Evolutionary conservation across 2,888 invertebrate species (phyloP).

Genomic region (Tenthredo mesomela): DNA sequence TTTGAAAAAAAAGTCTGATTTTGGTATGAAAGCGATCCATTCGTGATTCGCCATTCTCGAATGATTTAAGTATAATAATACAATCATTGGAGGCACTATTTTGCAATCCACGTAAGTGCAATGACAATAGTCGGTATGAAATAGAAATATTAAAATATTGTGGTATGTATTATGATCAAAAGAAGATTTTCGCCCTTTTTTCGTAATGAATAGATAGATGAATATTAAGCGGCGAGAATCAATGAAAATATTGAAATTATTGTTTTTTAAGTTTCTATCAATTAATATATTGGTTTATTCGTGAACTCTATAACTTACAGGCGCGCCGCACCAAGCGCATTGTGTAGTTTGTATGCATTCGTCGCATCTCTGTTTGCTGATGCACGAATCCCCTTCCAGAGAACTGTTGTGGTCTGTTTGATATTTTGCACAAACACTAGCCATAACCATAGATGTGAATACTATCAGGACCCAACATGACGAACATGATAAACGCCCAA

Average conservation of each 20-base stretch:
- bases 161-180: too few relatives aligned
- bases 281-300: not conserved
- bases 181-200: too few relatives aligned
- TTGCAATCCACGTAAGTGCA: too few relatives aligned
- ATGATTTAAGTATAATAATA: too few relatives aligned
- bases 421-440: slow-evolving; percentile 63
- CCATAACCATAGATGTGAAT: slow-evolving; percentile 59
- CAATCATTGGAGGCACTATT: too few relatives aligned
- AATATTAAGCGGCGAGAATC: not conserved
- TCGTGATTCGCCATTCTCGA: too few relatives aligned
- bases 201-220: too few relatives aligned
- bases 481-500: slow-evolving; percentile 62
- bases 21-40: too few relatives aligned
- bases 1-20: too few relatives aligned
- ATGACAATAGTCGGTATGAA: too few relatives aligned
- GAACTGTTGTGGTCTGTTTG: slow-evolving; percentile 79
- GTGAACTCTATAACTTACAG: slow-evolving; percentile 78
- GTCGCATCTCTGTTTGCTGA: slow-evolving; percentile 90
- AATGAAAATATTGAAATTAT: not conserved
- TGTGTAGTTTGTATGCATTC: slow-evolving; percentile 93
- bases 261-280: not conserved
- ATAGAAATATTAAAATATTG: too few relatives aligned
- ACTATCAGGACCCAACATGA: slow-evolving; percentile 62
- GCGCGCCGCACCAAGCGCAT: slow-evolving; percentile 93
- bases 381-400: slow-evolving; percentile 88